phyloP scores from a whole-genome alignment of 2,113 vertebrate species.

The Callaeas wilsoni region DNA sequence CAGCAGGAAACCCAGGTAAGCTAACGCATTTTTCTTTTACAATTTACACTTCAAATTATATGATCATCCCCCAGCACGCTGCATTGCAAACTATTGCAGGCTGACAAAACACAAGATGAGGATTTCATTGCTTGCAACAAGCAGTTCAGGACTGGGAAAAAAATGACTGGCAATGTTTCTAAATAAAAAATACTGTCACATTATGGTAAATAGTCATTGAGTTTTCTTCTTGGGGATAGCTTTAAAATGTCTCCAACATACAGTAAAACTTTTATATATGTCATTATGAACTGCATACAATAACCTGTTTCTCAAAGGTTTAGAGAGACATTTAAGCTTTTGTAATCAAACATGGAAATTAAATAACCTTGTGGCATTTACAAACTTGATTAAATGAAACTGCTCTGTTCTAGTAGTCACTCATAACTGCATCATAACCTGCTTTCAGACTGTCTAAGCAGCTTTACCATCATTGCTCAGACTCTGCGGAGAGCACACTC shows the following conservation, averaged over 20 bases:
- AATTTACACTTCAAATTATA: slow-evolving; percentile 18
- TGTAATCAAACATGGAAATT: slow-evolving; percentile 11
- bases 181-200: slow-evolving; percentile 14
- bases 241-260: background rate
- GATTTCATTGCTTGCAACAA: background rate
- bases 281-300: background rate
- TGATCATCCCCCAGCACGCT: background rate
- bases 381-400: background rate
- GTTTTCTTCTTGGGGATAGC: slow-evolving; percentile 28
- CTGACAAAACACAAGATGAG: background rate
- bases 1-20: slow-evolving; percentile 36
- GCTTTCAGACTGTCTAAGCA: background rate
- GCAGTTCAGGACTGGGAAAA: background rate
- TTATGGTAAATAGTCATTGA: slow-evolving; percentile 18
- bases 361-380: background rate
- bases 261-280: background rate
- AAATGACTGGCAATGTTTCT: slow-evolving; percentile 30
- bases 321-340: background rate
- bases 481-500: background rate
- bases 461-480: background rate
- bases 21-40: background rate
- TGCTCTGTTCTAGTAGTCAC: background rate
- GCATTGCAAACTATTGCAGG: background rate
- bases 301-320: background rate
- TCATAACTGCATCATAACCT: background rate